Evolutionary conservation across 2,888 invertebrate genomes (phyloP).

Genomic region (Amphipyra tragopoginis): DNA sequence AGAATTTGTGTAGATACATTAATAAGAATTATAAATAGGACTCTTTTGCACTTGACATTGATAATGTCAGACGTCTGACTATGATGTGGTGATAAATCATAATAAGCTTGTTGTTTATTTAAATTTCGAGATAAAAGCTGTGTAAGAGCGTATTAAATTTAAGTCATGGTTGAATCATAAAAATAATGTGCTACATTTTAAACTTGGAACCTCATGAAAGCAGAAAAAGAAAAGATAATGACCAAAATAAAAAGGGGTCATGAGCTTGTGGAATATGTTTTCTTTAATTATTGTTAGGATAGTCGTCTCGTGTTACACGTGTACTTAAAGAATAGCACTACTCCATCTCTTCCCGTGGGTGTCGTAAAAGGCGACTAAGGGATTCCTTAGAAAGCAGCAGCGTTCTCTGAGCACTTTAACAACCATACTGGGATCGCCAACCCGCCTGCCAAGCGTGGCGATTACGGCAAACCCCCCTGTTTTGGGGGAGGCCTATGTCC

Average conservation of each 20-base stretch:
- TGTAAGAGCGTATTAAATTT: constrained; percentile 14
- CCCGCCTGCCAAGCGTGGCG: too few relatives aligned
- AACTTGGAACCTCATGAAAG: not conserved
- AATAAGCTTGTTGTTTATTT: constrained; percentile 29
- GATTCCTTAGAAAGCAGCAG: too few relatives aligned
- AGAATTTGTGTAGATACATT: not conserved
- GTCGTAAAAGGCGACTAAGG: too few relatives aligned
- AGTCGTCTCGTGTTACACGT: too few relatives aligned
- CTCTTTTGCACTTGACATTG: constrained; percentile 37
- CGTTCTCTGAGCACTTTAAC: too few relatives aligned
- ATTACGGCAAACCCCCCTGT: too few relatives aligned
- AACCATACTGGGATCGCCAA: too few relatives aligned
- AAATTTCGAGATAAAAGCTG: constrained; percentile 21
- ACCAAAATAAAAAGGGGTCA: not conserved
- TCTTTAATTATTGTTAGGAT: too few relatives aligned
- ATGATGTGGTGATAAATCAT: constrained; percentile 43
- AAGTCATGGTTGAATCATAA: constrained; percentile 8
- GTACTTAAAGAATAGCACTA: too few relatives aligned
- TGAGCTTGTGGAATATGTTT: not conserved
- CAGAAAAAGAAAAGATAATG: not conserved
- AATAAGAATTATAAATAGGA: constrained; percentile 28
- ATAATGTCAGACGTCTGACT: constrained; percentile 45
- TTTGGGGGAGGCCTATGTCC: too few relatives aligned
- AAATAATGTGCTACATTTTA: constrained; percentile 9
- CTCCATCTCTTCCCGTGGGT: too few relatives aligned